Conservation (phyloP, 2,797 vertebrate species). For the Meriones psammophilus region DNA sequence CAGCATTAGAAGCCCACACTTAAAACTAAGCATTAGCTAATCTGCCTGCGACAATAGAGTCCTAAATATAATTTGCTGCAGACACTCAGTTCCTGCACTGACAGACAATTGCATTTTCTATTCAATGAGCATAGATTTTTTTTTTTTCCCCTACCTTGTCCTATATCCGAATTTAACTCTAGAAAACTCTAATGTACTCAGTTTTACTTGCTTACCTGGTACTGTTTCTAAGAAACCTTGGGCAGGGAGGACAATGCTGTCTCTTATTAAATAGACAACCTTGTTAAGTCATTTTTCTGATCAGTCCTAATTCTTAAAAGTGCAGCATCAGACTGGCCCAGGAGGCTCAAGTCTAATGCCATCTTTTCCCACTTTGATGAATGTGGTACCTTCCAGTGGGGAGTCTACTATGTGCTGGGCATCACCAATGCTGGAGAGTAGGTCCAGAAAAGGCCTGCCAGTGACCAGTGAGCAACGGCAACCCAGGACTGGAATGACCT, state of each 20-base stretch:
- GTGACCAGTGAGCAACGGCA: background rate
- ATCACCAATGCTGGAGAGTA: background rate
- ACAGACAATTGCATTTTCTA: conserved; percentile 74
- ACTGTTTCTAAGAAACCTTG: conserved; percentile 8
- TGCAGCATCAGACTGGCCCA: background rate
- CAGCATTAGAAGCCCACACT: conserved; percentile 81
- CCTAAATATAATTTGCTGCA: conserved; percentile 80
- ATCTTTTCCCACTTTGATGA: background rate
- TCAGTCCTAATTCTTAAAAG: background rate
- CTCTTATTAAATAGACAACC: conserved; percentile 35
- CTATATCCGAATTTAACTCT: conserved; percentile 66
- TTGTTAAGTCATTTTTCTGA: conserved; percentile 2
- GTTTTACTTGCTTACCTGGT: conserved; percentile 12
- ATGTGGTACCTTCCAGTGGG: accelerated
- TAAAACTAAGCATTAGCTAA: conserved; percentile 83
- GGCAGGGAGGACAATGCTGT: background rate
- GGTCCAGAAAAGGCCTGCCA: accelerated
- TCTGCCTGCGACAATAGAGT: conserved; percentile 80
- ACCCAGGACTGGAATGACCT: accelerated
- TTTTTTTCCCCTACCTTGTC: conserved; percentile 43
- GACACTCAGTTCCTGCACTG: conserved; percentile 70
- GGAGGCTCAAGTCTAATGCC: background rate
- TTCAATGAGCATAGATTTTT: conserved; percentile 70
- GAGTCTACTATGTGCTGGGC: background rate
- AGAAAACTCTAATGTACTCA: conserved; percentile 51